These are phyloP conservation scores for Eueremaeus valkanovi DNA, from an alignment of 2,888 invertebrate genomes.

Conservation along the genomic window DNA sequence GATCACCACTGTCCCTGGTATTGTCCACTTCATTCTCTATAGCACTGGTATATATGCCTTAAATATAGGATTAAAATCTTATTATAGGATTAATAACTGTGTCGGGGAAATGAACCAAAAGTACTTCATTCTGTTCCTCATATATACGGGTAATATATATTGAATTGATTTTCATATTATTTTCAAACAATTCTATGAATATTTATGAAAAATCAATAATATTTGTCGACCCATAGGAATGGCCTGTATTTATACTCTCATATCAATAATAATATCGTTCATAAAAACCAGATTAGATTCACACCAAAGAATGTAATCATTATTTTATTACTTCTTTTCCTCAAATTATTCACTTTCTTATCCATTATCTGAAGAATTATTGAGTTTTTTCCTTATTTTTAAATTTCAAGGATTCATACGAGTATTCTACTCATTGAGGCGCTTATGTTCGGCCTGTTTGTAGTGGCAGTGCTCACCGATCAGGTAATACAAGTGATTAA, in stretches of 20 bases:
- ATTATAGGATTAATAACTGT: constrained; percentile 86
- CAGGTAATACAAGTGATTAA: constrained; percentile 56
- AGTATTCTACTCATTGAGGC: constrained; percentile 75
- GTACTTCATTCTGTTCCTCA: constrained; percentile 80
- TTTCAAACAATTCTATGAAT: neutral
- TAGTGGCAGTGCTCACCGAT: constrained; percentile 77
- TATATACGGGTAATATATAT: constrained; percentile 64
- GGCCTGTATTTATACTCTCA: constrained; percentile 1
- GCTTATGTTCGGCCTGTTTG: constrained; percentile 79
- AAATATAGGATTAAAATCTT: too few relatives aligned
- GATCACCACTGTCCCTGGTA: constrained; percentile 82
- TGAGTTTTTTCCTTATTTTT: constrained; percentile 30
- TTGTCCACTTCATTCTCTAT: too few relatives aligned
- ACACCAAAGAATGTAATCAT: constrained; percentile 69
- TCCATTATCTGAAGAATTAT: constrained; percentile 33
- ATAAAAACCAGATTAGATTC: constrained; percentile 20
- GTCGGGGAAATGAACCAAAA: constrained; percentile 88
- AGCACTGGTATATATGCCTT: too few relatives aligned
- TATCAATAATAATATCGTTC: constrained; percentile 12
- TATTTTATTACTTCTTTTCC: constrained; percentile 17
- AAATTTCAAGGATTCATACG: constrained; percentile 67
- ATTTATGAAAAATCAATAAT: neutral
- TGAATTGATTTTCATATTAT: neutral
- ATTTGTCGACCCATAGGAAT: neutral
- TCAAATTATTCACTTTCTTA: too few relatives aligned